A percentile compares a stretch with the other conserved stretches of the same genome.
Conservation (phyloP, 2,113 vertebrate species). For the Seriola rivoliana region DNA sequence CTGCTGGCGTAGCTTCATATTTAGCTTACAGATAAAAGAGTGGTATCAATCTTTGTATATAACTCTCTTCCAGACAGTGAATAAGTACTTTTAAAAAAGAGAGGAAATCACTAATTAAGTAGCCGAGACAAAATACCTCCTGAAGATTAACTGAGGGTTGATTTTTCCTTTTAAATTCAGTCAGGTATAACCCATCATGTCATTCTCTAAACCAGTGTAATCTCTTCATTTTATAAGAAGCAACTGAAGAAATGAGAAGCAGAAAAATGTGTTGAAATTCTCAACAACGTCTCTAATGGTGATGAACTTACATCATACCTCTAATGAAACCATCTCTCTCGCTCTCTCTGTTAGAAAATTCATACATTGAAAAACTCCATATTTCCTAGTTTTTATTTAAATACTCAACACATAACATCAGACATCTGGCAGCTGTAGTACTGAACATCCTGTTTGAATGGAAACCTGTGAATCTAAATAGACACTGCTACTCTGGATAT, state of each 20-base stretch:
- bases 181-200: background rate
- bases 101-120: background rate
- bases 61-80: no score
- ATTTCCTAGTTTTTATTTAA: slow-evolving; percentile 22
- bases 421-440: slow-evolving; percentile 39
- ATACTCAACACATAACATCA: slow-evolving; percentile 14
- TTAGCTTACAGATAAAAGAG: background rate
- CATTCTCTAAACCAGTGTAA: background rate
- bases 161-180: background rate
- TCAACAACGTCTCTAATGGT: background rate
- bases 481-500: slow-evolving; percentile 3
- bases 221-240: background rate
- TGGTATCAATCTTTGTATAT: background rate
- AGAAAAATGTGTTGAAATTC: background rate
- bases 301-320: background rate
- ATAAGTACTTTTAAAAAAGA: background rate
- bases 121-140: background rate
- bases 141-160: background rate
- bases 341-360: background rate
- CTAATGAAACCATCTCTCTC: background rate
- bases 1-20: background rate
- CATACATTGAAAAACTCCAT: slow-evolving; percentile 3
- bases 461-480: slow-evolving; percentile 33
- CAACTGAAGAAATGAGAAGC: background rate
- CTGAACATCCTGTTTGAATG: slow-evolving; percentile 34